These are phyloP conservation scores for Heliconius hortense DNA, from an alignment of 2,888 invertebrate genomes.

Conservation along the genomic window DNA sequence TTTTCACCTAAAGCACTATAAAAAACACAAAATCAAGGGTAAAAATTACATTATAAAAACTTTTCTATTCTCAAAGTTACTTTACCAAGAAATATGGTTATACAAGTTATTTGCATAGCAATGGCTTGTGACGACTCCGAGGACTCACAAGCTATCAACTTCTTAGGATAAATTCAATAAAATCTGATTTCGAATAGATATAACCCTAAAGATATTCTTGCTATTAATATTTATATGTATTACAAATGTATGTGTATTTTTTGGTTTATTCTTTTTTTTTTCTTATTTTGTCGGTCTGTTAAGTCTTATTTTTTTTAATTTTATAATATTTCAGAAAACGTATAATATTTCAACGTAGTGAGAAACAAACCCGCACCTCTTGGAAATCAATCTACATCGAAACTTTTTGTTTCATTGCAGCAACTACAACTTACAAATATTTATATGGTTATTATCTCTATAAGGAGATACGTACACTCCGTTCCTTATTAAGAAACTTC, in stretches of 20 bases:
- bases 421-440: too few relatives aligned
- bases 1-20: not conserved
- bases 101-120: conserved; percentile 8
- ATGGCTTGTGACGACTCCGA: not conserved
- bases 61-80: not conserved
- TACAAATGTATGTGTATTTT: not conserved
- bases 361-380: too few relatives aligned
- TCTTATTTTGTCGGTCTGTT: not conserved
- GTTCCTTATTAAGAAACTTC: too few relatives aligned
- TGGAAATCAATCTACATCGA: too few relatives aligned
- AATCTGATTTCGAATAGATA: not conserved
- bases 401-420: too few relatives aligned
- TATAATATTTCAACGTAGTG: too few relatives aligned
- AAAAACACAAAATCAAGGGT: not conserved
- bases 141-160: conserved; percentile 8
- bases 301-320: too few relatives aligned
- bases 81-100: conserved; percentile 3
- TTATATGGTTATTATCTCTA: too few relatives aligned
- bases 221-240: not conserved
- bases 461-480: too few relatives aligned
- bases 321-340: too few relatives aligned
- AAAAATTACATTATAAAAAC: conserved; percentile 3
- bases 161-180: conserved; percentile 12
- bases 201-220: not conserved
- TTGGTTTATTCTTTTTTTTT: not conserved